Percentiles rank a stretch among this genome's conserved stretches.
Conservation (phyloP, 1,140 invertebrate species). For the Lutraria rhynchaena region DNA sequence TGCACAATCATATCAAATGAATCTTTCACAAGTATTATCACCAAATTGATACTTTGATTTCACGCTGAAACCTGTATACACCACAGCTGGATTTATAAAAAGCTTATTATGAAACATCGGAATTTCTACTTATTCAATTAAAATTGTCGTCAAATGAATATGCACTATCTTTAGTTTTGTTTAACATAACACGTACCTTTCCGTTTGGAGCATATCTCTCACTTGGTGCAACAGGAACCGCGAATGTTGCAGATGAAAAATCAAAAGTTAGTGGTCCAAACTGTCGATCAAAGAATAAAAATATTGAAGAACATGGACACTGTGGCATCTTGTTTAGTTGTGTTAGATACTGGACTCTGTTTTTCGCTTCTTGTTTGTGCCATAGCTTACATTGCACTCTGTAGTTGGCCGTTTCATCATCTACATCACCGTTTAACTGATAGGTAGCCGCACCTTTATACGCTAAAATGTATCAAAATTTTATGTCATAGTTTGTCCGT, state of each 20-base stretch:
- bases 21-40: too few relatives aligned
- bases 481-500: too few relatives aligned
- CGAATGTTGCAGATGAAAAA: neutral
- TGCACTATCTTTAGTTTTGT: neutral
- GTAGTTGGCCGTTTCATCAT: neutral
- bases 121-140: too few relatives aligned
- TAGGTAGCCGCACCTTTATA: slow-evolving; percentile 9
- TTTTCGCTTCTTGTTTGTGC: slow-evolving; percentile 15
- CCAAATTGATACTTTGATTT: too few relatives aligned
- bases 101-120: too few relatives aligned
- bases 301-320: slow-evolving; percentile 28
- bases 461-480: neutral
- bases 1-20: too few relatives aligned
- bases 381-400: slow-evolving; percentile 1
- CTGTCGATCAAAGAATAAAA: slow-evolving; percentile 23
- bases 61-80: too few relatives aligned
- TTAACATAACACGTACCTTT: slow-evolving; percentile 13
- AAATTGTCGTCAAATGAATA: neutral
- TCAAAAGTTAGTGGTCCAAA: neutral
- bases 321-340: slow-evolving; percentile 17
- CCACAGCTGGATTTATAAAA: too few relatives aligned
- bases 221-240: slow-evolving; percentile 12
- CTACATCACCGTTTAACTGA: neutral
- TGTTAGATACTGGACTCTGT: neutral
- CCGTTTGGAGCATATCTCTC: slow-evolving; percentile 8